phyloP scores from a whole-genome alignment of 2,113 vertebrate species.

The Ochotona princeps region DNA sequence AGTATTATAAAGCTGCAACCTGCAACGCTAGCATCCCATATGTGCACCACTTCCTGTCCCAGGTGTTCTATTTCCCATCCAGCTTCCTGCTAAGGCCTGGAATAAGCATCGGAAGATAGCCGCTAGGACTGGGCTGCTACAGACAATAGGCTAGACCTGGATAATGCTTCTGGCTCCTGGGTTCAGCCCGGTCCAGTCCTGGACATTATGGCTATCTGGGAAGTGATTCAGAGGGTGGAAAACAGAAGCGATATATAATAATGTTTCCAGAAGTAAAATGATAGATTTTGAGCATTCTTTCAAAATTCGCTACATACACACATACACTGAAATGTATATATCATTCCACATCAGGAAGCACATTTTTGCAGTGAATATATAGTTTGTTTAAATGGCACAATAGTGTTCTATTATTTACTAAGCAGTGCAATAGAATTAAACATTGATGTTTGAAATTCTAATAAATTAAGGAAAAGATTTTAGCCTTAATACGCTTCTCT shows the following conservation, averaged over 20 bases:
- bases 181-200: too few species aligned
- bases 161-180: too few species aligned
- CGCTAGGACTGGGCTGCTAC: too few species aligned
- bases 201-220: too few species aligned
- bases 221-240: too few species aligned
- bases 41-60: too few species aligned
- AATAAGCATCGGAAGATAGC: too few species aligned
- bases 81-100: too few species aligned
- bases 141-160: too few species aligned
- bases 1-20: too few species aligned
- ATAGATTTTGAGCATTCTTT: background rate
- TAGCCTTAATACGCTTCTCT: background rate
- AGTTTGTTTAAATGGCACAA: background rate
- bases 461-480: background rate
- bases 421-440: background rate
- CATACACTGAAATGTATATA: background rate
- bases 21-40: too few species aligned
- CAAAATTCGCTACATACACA: background rate
- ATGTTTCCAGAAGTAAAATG: constrained; percentile 10
- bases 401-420: constrained; percentile 32
- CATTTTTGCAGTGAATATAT: constrained; percentile 15
- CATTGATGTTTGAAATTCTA: background rate
- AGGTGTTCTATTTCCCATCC: too few species aligned
- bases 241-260: background rate
- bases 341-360: background rate